phyloP scores from a whole-genome alignment of 2,888 invertebrate species.

The Melanostoma mellinum region DNA sequence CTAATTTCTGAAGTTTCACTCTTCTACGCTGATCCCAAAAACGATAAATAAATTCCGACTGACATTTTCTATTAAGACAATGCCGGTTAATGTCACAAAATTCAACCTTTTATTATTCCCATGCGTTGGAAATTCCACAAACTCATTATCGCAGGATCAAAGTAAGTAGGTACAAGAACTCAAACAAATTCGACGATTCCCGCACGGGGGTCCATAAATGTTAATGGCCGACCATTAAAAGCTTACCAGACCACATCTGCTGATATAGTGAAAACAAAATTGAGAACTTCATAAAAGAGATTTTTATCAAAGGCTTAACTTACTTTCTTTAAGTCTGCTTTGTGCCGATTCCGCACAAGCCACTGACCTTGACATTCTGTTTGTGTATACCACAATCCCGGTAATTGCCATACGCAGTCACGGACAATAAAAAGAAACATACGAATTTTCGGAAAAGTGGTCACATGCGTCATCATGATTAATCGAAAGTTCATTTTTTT shows the following conservation, averaged over 20 bases:
- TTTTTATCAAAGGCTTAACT: constrained; percentile 39
- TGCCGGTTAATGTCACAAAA: too few relatives aligned
- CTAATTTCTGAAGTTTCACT: too few relatives aligned
- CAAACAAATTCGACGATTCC: too few relatives aligned
- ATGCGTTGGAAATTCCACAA: too few relatives aligned
- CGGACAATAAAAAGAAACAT: constrained; percentile 14
- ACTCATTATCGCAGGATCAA: too few relatives aligned
- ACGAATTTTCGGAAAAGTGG: constrained; percentile 60
- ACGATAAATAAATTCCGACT: too few relatives aligned
- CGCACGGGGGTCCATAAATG: not conserved
- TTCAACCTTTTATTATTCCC: too few relatives aligned
- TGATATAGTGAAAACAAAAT: constrained; percentile 54
- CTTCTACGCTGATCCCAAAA: too few relatives aligned
- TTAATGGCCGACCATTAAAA: not conserved
- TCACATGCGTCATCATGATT: constrained; percentile 59
- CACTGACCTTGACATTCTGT: constrained; percentile 66
- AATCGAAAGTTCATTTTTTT: constrained; percentile 67
- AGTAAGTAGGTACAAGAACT: too few relatives aligned
- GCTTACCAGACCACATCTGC: not conserved
- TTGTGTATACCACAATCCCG: not conserved
- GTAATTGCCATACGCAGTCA: not conserved
- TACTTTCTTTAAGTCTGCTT: constrained; percentile 60
- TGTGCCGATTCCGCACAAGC: constrained; percentile 16
- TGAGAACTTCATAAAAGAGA: constrained; percentile 9
- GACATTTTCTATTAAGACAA: too few relatives aligned